phyloP scores from a whole-genome alignment of 2,113 vertebrate species.

The Porphyrio hochstetteri region DNA sequence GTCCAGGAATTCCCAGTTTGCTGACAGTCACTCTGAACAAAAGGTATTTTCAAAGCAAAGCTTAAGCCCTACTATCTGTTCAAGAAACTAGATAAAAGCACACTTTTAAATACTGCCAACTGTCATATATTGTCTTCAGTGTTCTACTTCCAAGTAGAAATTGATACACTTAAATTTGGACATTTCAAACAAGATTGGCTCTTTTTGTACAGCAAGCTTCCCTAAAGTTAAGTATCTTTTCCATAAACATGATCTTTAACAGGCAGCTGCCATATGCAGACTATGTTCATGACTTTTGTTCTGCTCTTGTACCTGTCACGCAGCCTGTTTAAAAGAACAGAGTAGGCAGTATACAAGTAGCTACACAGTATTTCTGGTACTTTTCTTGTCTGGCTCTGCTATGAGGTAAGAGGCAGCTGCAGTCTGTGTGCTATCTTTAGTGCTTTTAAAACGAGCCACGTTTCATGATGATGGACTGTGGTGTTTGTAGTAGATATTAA shows the following conservation, averaged over 20 bases:
- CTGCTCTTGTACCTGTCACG: neutral
- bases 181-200: neutral
- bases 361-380: neutral
- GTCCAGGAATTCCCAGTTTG: slow-evolving; percentile 71
- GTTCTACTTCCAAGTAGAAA: neutral
- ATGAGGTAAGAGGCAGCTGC: neutral
- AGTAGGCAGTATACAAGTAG: neutral
- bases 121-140: neutral
- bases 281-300: neutral
- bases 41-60: slow-evolving; percentile 72
- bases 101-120: neutral
- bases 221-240: neutral
- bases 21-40: slow-evolving; percentile 77
- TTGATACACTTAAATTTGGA: neutral
- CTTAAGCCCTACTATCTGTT: neutral
- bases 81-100: neutral
- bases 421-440: neutral
- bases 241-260: neutral
- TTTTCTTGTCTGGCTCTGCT: neutral
- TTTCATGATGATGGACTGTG: neutral
- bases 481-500: neutral
- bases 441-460: neutral
- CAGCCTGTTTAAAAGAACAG: neutral
- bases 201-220: neutral
- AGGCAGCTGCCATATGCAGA: neutral